phyloP scores from a whole-genome alignment of 2,888 invertebrate genomes.

The Operophtera brumata region DNA sequence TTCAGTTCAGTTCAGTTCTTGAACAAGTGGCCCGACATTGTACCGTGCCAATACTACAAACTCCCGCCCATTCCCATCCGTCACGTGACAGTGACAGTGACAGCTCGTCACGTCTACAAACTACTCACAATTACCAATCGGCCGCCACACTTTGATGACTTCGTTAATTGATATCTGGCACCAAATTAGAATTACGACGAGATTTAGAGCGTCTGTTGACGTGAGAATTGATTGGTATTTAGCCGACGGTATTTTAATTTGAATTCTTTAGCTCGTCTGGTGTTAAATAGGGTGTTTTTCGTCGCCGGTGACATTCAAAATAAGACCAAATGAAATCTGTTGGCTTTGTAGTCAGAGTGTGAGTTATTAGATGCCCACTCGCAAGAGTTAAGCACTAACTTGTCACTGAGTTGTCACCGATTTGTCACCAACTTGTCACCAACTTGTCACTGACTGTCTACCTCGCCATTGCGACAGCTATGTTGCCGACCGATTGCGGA shows the following conservation, averaged over 20 bases:
- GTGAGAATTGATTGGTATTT: constrained; percentile 22
- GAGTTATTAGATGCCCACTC: too few relatives aligned
- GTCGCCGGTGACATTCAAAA: neutral
- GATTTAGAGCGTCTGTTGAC: constrained; percentile 22
- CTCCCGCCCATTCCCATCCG: constrained; percentile 50
- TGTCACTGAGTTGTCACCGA: too few relatives aligned
- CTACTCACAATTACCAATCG: constrained; percentile 17
- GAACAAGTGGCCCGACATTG: too few relatives aligned
- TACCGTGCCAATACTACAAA: too few relatives aligned
- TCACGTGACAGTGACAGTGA: constrained; percentile 55
- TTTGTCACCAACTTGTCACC: too few relatives aligned
- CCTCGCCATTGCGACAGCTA: too few relatives aligned
- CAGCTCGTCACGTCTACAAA: constrained; percentile 36
- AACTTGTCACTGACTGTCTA: too few relatives aligned
- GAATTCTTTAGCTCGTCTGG: constrained; percentile 26
- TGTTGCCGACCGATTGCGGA: too few relatives aligned
- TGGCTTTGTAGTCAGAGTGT: neutral
- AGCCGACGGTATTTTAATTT: constrained; percentile 27
- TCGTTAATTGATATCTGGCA: constrained; percentile 71
- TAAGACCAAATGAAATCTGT: neutral
- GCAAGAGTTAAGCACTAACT: too few relatives aligned
- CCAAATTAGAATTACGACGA: constrained; percentile 59
- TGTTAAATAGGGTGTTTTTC: neutral
- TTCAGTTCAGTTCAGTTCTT: too few relatives aligned
- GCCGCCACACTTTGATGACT: constrained; percentile 61